Evolutionary conservation across 2,797 vertebrate species (phyloP), one percentile per base, ranked within the genome.

Genomic region (Muscicapa striata): DNA sequence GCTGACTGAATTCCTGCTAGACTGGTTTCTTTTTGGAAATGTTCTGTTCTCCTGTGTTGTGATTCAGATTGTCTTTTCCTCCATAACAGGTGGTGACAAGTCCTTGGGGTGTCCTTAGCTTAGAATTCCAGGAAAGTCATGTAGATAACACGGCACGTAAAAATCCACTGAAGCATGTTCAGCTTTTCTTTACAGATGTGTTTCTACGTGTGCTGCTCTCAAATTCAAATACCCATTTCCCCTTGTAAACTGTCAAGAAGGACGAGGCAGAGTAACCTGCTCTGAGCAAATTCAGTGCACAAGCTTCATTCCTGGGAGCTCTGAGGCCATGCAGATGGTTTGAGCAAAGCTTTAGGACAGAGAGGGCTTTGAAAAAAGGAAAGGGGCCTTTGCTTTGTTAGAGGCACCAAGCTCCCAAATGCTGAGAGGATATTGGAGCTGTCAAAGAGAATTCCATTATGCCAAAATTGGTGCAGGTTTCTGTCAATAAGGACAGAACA

Each of bases 51-150:
- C 26, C 49, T 64, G 22, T 80, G 74, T 62, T 95, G 86, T 79
- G 84, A 77, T 85, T 93, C 87, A 86, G 57, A 40, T 92, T 84
- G 54, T 84, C 64, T 92, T 91, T 93, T 81, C 57, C 68, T 91
- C 94, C 29, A 1, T 90, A 94, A 92, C 49, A 87, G 86, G 48
- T 32, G 18, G 20, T 96, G 95, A 95, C 78, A 92, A 93, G 83
- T 94, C 90, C 94, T 96, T 93, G 67, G 76, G 57, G 66, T 82
- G 70, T 49, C 76, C 77, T 95, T 83, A 91, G 55, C 52, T 91
- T 64, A 87, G 81, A 95, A 62, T 90, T 93, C 62, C 49, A 90
- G 72, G 51, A 74, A 92, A 94, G 61, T 70, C 87, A 41, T 10
- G 26, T 41, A 90, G 74, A 62, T 85, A 85, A 84, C 57, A 38